Evolutionary conservation across 1,140 invertebrate genomes (phyloP).

Genomic region (Zaprionus africanus): DNA sequence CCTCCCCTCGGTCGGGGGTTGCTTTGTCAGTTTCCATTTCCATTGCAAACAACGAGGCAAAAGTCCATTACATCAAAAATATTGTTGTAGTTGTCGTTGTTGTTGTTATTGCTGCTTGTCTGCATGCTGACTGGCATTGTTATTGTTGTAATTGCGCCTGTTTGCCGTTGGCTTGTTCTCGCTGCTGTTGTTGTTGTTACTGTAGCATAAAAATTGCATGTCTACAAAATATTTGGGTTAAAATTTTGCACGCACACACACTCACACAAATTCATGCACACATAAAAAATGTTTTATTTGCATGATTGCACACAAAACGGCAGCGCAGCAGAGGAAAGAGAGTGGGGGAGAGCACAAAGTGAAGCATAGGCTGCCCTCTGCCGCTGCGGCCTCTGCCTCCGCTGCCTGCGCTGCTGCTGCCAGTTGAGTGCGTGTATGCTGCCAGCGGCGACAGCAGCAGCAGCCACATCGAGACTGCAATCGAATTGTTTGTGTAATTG

Average conservation of each 20-base stretch:
- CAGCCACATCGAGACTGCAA: slow-evolving; percentile 30
- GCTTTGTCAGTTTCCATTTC: slow-evolving; percentile 34
- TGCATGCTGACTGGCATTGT: slow-evolving; percentile 54
- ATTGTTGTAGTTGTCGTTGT: slow-evolving; percentile 31
- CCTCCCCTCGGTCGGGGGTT: slow-evolving; percentile 24
- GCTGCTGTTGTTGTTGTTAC: slow-evolving; percentile 32
- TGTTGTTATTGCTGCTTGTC: slow-evolving; percentile 9
- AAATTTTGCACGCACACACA: slow-evolving; percentile 66
- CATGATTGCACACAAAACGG: slow-evolving; percentile 68
- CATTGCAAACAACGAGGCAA: slow-evolving; percentile 38
- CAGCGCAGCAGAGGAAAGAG: slow-evolving; percentile 6
- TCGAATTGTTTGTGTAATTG: slow-evolving; percentile 58
- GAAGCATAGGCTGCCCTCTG: slow-evolving; percentile 7
- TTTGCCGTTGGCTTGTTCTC: slow-evolving; percentile 26
- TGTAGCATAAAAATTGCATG: slow-evolving; percentile 73
- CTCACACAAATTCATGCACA: slow-evolving; percentile 38
- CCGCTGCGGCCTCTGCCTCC: not conserved
- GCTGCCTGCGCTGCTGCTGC: slow-evolving; percentile 3
- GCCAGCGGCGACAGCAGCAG: slow-evolving; percentile 40
- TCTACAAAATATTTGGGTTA: slow-evolving; percentile 83
- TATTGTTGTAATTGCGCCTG: slow-evolving; percentile 57
- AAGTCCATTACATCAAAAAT: slow-evolving; percentile 54
- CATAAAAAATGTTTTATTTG: slow-evolving; percentile 73
- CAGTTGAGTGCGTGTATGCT: slow-evolving; percentile 51
- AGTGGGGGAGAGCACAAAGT: not conserved